Conservation (phyloP, 1,140 invertebrate species). For the Drosophila repletoides region DNA sequence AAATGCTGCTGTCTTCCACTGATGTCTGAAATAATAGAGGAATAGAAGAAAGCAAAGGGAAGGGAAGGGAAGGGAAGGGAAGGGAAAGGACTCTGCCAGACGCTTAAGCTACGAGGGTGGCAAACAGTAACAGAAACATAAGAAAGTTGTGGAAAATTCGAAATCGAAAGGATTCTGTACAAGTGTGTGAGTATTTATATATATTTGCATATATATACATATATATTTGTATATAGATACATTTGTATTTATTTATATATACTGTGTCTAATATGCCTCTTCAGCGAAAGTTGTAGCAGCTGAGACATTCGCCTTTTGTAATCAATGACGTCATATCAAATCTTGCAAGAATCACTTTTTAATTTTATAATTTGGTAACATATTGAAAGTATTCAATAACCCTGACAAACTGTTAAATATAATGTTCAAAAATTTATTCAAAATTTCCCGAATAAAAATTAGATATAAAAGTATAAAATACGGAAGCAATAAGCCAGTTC, state of each 20-base stretch:
- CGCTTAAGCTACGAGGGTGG: slow-evolving; percentile 19
- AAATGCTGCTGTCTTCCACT: slow-evolving; percentile 42
- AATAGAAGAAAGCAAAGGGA: not conserved
- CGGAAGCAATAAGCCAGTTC: too few relatives aligned
- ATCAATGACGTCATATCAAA: slow-evolving; percentile 58
- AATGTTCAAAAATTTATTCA: too few relatives aligned
- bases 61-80: not conserved
- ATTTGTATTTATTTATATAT: not conserved
- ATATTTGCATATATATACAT: not conserved
- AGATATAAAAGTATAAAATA: too few relatives aligned
- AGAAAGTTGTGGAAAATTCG: slow-evolving; percentile 49
- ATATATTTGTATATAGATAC: not conserved
- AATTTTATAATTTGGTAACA: slow-evolving; percentile 30
- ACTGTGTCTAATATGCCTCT: slow-evolving; percentile 17
- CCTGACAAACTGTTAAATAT: too few relatives aligned
- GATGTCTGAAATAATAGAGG: not conserved
- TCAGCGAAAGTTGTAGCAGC: slow-evolving; percentile 45
- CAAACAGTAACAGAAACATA: slow-evolving; percentile 59
- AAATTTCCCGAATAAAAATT: too few relatives aligned
- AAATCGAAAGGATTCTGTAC: slow-evolving; percentile 54
- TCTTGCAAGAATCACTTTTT: too few relatives aligned
- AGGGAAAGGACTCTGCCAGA: not conserved
- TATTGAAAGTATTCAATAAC: too few relatives aligned
- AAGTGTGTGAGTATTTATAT: not conserved
- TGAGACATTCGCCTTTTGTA: slow-evolving; percentile 36